Evolutionary conservation across 2,797 vertebrate genomes (phyloP), one percentile per base, ranked within the genome.

Genomic region (Gymnodraco acuticeps): DNA sequence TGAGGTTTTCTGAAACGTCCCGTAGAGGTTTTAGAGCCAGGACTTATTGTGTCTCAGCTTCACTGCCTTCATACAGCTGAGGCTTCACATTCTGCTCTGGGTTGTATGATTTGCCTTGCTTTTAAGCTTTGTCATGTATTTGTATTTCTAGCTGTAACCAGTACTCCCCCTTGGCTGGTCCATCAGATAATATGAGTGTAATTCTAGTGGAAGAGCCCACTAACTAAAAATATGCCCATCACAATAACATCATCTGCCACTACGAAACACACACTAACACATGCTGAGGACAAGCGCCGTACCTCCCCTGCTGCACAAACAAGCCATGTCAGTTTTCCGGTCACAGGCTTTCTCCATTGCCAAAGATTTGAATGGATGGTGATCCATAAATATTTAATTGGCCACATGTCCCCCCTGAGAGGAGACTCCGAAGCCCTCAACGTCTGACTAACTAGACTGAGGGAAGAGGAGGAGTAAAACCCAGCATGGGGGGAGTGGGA

Each of bases 351-450:
- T 66, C 73, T 75, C 80, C 71, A 62, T 78, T 83, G 79, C 78
- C 70, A 81, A 91, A 86, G 88, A 91, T 86, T 83, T 85, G 73
- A 88, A 90, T 88, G 87, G 83, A 92, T 89, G 84, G 85, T 91
- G 91, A 91, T 87, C 89, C 88, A 90, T 91, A 89, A 91, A 91
- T 91, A 92, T 92, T 92, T 90, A 90, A 92, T 92, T 92, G 85
- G 64, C 59, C 65, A 53, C 66, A 67, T 19, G 41, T 75, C 64
- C 60, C 81, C 81, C 77, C 71, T 3, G 48, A 78, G 85, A 83
- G 74, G 77, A 75, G 53, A 65, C 51, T 75, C 70, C 50, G 54
- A 82, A 27, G 15, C 73, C 64, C 77, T 87, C 81, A 46, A 84
- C 80, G 83, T 84, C 77, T 85, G 76, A 87, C 73, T 83, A 89